These are phyloP conservation scores for Dendroctonus valens DNA, from an alignment of 1,140 invertebrate species.

Conservation along the genomic window DNA sequence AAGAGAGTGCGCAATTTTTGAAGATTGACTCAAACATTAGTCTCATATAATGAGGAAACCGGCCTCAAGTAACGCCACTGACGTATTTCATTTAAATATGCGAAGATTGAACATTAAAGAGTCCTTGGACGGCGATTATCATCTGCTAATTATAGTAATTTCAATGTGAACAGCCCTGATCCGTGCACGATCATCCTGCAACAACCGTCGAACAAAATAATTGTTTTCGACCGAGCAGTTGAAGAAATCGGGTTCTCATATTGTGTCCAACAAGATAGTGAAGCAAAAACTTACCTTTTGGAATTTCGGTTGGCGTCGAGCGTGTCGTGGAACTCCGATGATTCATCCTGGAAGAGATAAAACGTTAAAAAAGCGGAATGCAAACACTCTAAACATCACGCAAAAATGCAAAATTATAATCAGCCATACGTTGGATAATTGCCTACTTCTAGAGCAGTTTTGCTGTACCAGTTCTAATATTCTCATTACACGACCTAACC, in stretches of 20 bases:
- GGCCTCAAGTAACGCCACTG: background rate
- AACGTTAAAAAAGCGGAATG: background rate
- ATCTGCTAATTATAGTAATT: slow-evolving; percentile 25
- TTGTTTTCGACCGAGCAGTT: background rate
- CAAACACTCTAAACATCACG: background rate
- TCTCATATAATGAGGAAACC: background rate
- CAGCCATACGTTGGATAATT: background rate
- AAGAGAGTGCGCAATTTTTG: background rate
- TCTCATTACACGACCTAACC: background rate
- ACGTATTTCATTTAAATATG: background rate
- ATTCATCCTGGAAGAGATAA: slow-evolving; percentile 38
- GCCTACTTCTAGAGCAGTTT: background rate
- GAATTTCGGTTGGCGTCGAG: slow-evolving; percentile 38
- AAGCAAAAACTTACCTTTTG: slow-evolving; percentile 37
- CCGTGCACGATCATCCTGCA: background rate
- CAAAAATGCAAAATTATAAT: background rate
- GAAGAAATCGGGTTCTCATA: background rate
- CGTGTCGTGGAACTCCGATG: slow-evolving; percentile 35
- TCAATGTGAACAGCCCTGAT: slow-evolving; percentile 14
- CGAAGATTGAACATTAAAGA: slow-evolving; percentile 1
- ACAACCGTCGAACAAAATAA: background rate
- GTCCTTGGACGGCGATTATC: slow-evolving; percentile 17
- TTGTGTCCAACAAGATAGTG: background rate
- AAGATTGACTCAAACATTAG: background rate
- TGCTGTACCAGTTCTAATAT: slow-evolving; percentile 1